A percentile compares a stretch with the other conserved stretches of the same genome.
Evolutionary conservation across 2,113 vertebrate genomes (phyloP).

Genomic region (Leptobrachium ailaonicum): DNA sequence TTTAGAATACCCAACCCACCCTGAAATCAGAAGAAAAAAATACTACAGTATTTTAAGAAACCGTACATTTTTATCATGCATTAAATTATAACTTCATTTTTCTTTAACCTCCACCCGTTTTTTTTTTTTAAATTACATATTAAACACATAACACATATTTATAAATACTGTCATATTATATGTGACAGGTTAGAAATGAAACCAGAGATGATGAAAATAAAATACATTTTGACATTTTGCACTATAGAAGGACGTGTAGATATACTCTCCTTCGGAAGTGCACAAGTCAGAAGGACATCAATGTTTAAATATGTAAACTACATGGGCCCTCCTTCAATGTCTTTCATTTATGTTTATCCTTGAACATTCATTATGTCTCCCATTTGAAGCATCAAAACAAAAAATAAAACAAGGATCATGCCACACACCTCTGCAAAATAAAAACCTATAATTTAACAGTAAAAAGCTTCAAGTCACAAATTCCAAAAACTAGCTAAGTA

Average conservation of each 20-base stretch:
- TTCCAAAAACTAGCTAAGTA: slow-evolving; percentile 99
- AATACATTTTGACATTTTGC: slow-evolving; percentile 16
- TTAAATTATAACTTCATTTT: slow-evolving; percentile 70
- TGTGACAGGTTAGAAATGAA: slow-evolving; percentile 62
- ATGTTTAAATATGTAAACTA: slow-evolving; percentile 69
- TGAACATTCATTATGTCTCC: slow-evolving; percentile 93
- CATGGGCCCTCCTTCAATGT: slow-evolving; percentile 59
- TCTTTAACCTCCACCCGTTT: slow-evolving; percentile 66
- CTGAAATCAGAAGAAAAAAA: slow-evolving; percentile 61
- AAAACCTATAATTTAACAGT: slow-evolving; percentile 92
- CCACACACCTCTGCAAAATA: slow-evolving; percentile 75
- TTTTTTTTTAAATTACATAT: slow-evolving; percentile 80
- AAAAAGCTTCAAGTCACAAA: slow-evolving; percentile 99
- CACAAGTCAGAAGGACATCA: neutral
- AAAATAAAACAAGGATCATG: slow-evolving; percentile 72
- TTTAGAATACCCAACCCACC: slow-evolving; percentile 43
- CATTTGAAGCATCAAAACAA: slow-evolving; percentile 76
- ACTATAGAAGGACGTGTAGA: neutral
- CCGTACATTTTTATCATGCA: slow-evolving; percentile 70
- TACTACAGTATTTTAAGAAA: slow-evolving; percentile 69
- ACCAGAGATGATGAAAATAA: slow-evolving; percentile 64
- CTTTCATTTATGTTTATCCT: slow-evolving; percentile 53
- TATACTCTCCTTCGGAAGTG: neutral
- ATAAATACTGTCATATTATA: slow-evolving; percentile 79
- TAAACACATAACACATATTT: slow-evolving; percentile 89